These are phyloP conservation scores for Platycheirus rosarum DNA, from an alignment of 2,888 invertebrate genomes.

Conservation along the genomic window DNA sequence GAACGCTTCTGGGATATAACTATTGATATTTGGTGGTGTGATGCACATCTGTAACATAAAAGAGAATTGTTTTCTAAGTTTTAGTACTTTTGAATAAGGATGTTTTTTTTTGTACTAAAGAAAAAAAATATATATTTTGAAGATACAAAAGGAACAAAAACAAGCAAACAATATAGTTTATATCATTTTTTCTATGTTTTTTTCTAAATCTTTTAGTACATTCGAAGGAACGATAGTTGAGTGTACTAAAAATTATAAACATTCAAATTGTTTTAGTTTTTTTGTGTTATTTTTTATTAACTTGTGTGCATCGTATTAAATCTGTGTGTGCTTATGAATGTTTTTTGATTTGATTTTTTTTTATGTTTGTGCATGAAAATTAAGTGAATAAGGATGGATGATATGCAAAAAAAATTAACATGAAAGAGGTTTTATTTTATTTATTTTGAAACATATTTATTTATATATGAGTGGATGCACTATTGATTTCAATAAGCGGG, in stretches of 20 bases:
- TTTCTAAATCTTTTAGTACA: conserved; percentile 60
- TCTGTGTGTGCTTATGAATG: conserved; percentile 6
- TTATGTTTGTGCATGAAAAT: conserved; percentile 1
- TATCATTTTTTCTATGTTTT: neutral
- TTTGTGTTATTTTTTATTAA: neutral
- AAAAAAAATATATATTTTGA: conserved; percentile 54
- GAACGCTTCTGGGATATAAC: conserved; percentile 81
- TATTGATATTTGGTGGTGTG: conserved; percentile 80
- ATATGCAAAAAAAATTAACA: conserved; percentile 2
- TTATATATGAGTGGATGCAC: neutral
- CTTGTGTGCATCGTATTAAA: conserved; percentile 32
- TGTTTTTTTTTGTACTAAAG: conserved; percentile 64
- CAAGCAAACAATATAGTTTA: conserved; percentile 28
- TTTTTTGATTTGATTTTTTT: neutral
- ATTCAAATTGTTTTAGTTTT: neutral
- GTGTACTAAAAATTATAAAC: conserved; percentile 38
- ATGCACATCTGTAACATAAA: conserved; percentile 80
- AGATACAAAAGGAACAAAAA: conserved; percentile 33
- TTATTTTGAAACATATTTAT: neutral
- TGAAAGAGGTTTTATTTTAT: neutral
- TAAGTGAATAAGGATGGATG: conserved; percentile 5
- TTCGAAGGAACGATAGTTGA: neutral
- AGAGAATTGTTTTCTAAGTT: conserved; percentile 72
- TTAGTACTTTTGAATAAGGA: conserved; percentile 67
- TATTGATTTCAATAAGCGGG: neutral